Base-by-base conservation (phyloP, 2,797 vertebrate genomes). In the Chiloscyllium punctatum region DNA sequence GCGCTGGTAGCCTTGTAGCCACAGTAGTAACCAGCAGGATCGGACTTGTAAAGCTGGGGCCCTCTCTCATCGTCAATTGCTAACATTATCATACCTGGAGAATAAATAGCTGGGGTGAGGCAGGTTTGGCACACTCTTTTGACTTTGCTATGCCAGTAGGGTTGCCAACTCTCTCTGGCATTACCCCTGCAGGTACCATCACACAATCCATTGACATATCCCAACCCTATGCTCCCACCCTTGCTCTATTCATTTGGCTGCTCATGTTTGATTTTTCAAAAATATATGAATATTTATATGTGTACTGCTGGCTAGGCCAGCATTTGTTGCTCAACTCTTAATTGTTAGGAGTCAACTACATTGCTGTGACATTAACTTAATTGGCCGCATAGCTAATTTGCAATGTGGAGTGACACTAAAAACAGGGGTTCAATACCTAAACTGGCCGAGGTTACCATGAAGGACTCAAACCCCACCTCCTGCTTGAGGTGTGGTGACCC, bases 1-100 rank as follows among this genome's bases (percentile, higher is more conserved):
- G 98, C 98, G 0, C 97, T 96, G 0, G 97, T 97, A 66, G 98
- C 98, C 71, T 97, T 97, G 96, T 98, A 98, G 95, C 98, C 98
- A 2, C 98, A 98, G 97, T 97, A 98, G 96, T 98, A 98, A 2
- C 98, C 98, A 0, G 98, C 98, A 0, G 98, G 98, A 97, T 98
- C 98, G 69, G 98, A 98, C 96, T 98, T 98, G 95, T 96, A 98
- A 86, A 98, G 97, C 96, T 97, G 96, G 0, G 98, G 98, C 7
- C 98, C 98, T 2, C 90, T 96, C 96, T 97, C 97, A 3, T 97
- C 97, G 96, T 98, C 98, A 0, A 98, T 96, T 0, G 98, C 97
- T n/a, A 97, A 96, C 96, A 98, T 94, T 95, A 98, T 97, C 98
- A 98, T 98, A 96, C 98, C 98, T 23, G 91, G 7, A 8, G 0